Conservation (phyloP, 2,797 vertebrate genomes). For the Rhyacichthys aspro region DNA sequence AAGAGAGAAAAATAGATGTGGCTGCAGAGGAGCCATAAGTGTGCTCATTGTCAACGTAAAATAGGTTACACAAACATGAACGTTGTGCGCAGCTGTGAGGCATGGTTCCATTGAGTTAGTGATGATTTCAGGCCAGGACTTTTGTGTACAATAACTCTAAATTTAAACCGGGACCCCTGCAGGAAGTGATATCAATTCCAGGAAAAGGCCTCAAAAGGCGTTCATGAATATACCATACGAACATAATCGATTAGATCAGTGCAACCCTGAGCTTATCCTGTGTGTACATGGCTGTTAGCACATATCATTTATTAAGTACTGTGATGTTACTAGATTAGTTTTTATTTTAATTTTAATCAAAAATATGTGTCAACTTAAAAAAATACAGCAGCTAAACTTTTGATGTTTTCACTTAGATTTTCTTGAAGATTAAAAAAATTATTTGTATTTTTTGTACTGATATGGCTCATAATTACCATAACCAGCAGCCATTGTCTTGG, state of each 20-base stretch:
- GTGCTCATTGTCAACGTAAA: constrained; percentile 29
- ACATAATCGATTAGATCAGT: constrained; percentile 52
- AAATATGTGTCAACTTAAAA: no score
- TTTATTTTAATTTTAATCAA: no score
- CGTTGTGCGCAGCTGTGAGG: constrained; percentile 18
- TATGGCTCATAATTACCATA: background rate
- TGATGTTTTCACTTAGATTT: no score
- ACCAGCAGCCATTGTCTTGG: constrained; percentile 5
- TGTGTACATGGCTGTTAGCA: background rate
- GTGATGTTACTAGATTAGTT: no score
- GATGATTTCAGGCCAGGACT: constrained; percentile 31
- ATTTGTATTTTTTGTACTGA: constrained; percentile 12
- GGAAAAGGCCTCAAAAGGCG: constrained; percentile 64
- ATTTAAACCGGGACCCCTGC: constrained; percentile 38
- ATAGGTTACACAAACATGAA: constrained; percentile 35
- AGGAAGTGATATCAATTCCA: constrained; percentile 68
- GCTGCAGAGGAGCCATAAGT: constrained; percentile 16
- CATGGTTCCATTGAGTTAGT: constrained; percentile 20
- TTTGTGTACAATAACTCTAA: constrained; percentile 43
- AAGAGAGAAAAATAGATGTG: constrained; percentile 12
- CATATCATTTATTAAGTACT: no score
- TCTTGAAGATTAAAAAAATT: background rate
- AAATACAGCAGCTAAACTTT: no score
- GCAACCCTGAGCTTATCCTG: constrained; percentile 37
- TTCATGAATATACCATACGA: constrained; percentile 45